phyloP scores from a whole-genome alignment of 2,113 vertebrate species.

The Orthonyx spaldingii region DNA sequence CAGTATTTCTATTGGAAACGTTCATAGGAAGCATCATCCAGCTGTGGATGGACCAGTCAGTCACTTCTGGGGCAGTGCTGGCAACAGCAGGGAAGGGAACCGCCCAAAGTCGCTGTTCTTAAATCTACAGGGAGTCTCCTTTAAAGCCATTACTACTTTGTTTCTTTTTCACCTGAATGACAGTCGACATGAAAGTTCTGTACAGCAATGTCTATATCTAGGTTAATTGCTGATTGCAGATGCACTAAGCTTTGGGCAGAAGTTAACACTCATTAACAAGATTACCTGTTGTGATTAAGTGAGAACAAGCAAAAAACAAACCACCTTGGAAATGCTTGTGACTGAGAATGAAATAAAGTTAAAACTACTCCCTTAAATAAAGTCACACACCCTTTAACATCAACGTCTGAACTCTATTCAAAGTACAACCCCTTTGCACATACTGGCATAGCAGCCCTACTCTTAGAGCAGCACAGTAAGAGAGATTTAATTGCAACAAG shows the following conservation, averaged over 20 bases:
- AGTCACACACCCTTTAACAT: neutral
- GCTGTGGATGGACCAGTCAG: neutral
- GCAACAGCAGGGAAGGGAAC: neutral
- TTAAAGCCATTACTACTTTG: slow-evolving; percentile 70
- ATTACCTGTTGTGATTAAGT: slow-evolving; percentile 73
- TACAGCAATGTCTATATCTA: slow-evolving; percentile 47
- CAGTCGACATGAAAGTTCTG: slow-evolving; percentile 62
- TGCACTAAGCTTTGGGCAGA: slow-evolving; percentile 68
- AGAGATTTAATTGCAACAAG: slow-evolving; percentile 4
- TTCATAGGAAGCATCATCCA: neutral
- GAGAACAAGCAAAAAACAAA: slow-evolving; percentile 55
- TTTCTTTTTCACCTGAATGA: slow-evolving; percentile 70
- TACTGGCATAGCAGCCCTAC: neutral
- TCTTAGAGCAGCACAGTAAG: slow-evolving; percentile 25
- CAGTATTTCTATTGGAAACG: neutral
- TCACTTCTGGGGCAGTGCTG: neutral
- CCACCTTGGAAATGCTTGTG: slow-evolving; percentile 51
- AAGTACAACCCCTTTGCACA: neutral
- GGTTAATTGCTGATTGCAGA: slow-evolving; percentile 56
- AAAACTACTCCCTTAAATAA: slow-evolving; percentile 38
- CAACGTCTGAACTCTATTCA: neutral
- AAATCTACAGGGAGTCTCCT: slow-evolving; percentile 54
- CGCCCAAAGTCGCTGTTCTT: slow-evolving; percentile 7
- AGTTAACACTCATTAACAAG: slow-evolving; percentile 73
- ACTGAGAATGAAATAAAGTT: slow-evolving; percentile 37